Conservation (phyloP, 2,113 vertebrate species). For the Platysternon megacephalum region DNA sequence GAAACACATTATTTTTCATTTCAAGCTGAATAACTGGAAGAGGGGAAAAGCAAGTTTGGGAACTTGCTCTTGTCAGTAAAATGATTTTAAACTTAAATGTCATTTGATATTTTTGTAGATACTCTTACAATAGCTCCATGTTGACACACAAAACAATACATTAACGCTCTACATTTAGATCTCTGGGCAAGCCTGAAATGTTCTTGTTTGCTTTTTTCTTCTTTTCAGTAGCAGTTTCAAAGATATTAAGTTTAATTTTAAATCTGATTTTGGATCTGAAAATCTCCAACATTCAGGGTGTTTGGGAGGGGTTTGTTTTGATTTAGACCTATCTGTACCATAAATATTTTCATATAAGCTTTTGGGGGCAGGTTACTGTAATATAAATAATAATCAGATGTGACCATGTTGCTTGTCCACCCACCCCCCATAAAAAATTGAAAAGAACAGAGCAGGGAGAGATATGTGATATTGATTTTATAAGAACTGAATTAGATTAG, state of each 20-base stretch:
- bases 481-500: background rate
- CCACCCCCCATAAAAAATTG: background rate
- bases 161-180: background rate
- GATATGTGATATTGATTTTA: background rate
- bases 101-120: background rate
- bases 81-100: background rate
- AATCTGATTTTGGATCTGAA: background rate
- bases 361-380: background rate
- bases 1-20: conserved; percentile 8
- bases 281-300: background rate
- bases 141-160: background rate
- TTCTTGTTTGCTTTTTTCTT: background rate
- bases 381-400: background rate
- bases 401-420: background rate
- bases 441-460: background rate
- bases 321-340: background rate
- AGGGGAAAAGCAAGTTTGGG: background rate
- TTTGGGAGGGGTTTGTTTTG: background rate
- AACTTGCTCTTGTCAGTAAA: background rate
- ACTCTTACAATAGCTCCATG: background rate
- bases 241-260: background rate
- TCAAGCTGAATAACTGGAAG: background rate
- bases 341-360: background rate
- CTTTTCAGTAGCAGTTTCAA: conserved; percentile 3
- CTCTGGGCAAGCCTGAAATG: background rate